phyloP scores from a whole-genome alignment of 2,797 vertebrate genomes.

The Sebastes iracundus region DNA sequence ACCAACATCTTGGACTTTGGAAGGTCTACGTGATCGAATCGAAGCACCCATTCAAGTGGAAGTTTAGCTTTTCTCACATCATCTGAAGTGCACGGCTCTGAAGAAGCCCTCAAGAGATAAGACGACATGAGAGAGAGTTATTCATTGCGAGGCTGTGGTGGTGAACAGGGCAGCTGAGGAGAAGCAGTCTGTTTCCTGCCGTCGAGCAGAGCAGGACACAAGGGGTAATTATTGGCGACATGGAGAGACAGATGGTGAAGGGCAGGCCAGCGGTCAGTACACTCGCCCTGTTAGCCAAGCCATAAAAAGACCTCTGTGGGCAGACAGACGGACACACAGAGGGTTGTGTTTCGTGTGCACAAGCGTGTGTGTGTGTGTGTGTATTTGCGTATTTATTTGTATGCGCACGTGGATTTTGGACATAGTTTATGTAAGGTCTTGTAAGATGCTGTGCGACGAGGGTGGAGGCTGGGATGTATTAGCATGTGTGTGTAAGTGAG shows the following conservation, averaged over 20 bases:
- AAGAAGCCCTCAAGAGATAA: background rate
- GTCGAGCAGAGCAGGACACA: slow-evolving; percentile 32
- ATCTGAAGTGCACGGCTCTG: background rate
- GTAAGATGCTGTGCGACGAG: slow-evolving; percentile 14
- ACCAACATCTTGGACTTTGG: background rate
- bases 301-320: slow-evolving; percentile 78
- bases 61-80: background rate
- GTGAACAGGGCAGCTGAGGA: slow-evolving; percentile 42
- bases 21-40: background rate
- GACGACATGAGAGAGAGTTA: background rate
- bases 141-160: background rate
- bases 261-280: slow-evolving; percentile 60
- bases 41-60: background rate
- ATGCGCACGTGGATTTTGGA: slow-evolving; percentile 36
- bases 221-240: slow-evolving; percentile 68
- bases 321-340: slow-evolving; percentile 65
- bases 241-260: slow-evolving; percentile 58
- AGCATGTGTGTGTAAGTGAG: slow-evolving; percentile 30
- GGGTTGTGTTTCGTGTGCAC: slow-evolving; percentile 46
- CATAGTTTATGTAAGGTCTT: slow-evolving; percentile 45
- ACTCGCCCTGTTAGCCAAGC: slow-evolving; percentile 64
- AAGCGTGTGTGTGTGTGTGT: slow-evolving; percentile 3
- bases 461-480: slow-evolving; percentile 17
- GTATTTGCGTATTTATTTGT: slow-evolving; percentile 55
- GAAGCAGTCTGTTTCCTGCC: slow-evolving; percentile 32